Evolutionary conservation across 2,797 vertebrate genomes (phyloP).

Genomic region (Anomalospiza imberbis): DNA sequence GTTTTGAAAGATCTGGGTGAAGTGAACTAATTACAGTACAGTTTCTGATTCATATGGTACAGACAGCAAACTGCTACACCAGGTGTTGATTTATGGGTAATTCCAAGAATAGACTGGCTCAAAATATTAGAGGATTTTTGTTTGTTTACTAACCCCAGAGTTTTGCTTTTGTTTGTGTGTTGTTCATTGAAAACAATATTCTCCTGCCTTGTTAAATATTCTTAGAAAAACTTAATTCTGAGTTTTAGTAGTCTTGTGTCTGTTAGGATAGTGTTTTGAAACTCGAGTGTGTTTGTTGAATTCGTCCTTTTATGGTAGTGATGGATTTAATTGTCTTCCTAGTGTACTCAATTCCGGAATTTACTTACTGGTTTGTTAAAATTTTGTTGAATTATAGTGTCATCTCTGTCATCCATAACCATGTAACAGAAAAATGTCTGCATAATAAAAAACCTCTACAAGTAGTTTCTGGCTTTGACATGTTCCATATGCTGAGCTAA

Average conservation of each 20-base stretch:
- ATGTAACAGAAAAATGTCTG: background rate
- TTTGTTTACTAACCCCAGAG: background rate
- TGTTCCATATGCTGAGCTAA: background rate
- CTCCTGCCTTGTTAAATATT: background rate
- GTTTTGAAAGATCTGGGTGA: conserved; percentile 4
- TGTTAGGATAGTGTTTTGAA: background rate
- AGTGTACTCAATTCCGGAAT: background rate
- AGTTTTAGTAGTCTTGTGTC: background rate
- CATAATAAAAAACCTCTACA: background rate
- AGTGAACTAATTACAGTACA: background rate
- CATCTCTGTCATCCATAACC: background rate
- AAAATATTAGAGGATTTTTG: background rate
- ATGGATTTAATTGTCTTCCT: background rate
- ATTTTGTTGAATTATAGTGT: background rate
- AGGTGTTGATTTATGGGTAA: background rate
- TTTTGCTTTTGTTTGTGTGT: background rate
- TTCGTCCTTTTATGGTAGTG: background rate
- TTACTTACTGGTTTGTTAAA: background rate
- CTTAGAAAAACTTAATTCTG: background rate
- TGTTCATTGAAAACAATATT: background rate
- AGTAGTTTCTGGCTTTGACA: conserved; percentile 1
- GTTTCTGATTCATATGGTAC: background rate
- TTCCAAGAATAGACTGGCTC: background rate
- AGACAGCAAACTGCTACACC: background rate
- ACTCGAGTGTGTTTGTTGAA: background rate